Percentiles rank a stretch among this genome's conserved stretches.
These are phyloP conservation scores for Halictus ligatus DNA, from an alignment of 2,888 invertebrate genomes.

Conservation along the genomic window DNA sequence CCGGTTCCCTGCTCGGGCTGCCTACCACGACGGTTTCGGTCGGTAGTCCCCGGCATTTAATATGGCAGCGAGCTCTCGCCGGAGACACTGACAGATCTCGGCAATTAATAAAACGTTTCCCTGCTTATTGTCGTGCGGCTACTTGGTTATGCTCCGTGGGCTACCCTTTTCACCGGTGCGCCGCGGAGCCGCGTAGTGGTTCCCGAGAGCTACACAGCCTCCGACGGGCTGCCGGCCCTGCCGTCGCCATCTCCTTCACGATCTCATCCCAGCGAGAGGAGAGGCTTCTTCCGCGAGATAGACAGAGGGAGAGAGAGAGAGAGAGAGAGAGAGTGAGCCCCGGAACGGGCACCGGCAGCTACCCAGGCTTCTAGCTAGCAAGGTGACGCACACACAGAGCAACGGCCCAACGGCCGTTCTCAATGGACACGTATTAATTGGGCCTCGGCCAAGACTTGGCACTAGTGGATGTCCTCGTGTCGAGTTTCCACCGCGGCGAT, in stretches of 20 bases:
- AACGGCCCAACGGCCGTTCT: conserved; percentile 71
- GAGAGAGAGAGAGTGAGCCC: conserved; percentile 10
- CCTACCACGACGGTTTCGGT: conserved; percentile 73
- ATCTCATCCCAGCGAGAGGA: conserved; percentile 46
- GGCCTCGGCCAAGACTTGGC: conserved; percentile 79
- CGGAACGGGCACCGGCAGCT: conserved; percentile 45
- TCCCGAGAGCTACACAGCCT: not conserved
- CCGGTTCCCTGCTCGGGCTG: conserved; percentile 46
- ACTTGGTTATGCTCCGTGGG: conserved; percentile 78
- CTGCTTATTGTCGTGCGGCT: conserved; percentile 82
- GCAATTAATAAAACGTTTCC: conserved; percentile 83
- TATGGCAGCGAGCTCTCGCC: conserved; percentile 74
- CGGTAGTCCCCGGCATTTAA: conserved; percentile 76
- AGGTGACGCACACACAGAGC: conserved; percentile 58
- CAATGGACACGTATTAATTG: conserved; percentile 83
- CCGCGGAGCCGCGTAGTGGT: not conserved
- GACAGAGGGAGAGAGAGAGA: conserved; percentile 5
- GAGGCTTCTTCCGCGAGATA: conserved; percentile 47
- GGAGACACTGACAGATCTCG: conserved; percentile 82
- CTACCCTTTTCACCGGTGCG: conserved; percentile 77
- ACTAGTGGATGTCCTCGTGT: conserved; percentile 83
- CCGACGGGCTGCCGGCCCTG: conserved; percentile 21
- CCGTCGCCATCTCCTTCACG: conserved; percentile 60
- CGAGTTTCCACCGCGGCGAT: conserved; percentile 82
- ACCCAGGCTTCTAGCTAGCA: not conserved